Percentiles rank a stretch among this genome's conserved stretches.
These are phyloP conservation scores for Phyllotis vaccarum DNA, from an alignment of 2,797 vertebrate genomes.

Conservation along the genomic window DNA sequence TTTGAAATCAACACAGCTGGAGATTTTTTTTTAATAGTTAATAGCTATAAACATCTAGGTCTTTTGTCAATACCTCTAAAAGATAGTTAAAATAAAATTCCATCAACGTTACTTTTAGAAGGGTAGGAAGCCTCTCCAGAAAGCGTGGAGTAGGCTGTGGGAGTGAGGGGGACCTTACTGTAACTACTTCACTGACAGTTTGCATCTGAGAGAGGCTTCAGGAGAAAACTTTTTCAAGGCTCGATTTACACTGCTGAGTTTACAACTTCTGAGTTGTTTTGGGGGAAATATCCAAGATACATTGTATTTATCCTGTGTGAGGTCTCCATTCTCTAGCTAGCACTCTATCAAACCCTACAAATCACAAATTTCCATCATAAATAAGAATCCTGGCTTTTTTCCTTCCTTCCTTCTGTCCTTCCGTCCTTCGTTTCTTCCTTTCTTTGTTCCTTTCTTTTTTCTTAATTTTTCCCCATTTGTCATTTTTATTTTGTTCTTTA, in stretches of 20 bases:
- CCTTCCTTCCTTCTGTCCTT: background rate
- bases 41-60: constrained; percentile 63
- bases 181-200: constrained; percentile 36
- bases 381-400: background rate
- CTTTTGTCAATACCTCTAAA: constrained; percentile 64
- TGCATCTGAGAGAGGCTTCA: constrained; percentile 71
- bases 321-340: background rate
- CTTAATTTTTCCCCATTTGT: background rate
- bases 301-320: background rate
- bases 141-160: background rate
- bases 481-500: background rate
- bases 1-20: constrained; percentile 55
- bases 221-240: background rate
- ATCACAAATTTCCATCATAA: background rate
- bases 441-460: no score
- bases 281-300: background rate
- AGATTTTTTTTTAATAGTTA: background rate
- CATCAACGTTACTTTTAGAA: constrained; percentile 66
- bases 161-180: background rate
- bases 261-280: background rate
- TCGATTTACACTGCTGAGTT: background rate
- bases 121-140: background rate
- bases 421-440: background rate
- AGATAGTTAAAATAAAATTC: constrained; percentile 51
- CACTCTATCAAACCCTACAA: background rate